Evolutionary conservation across 92 coral and sea anemone species (phyloP).

Genomic region (Paramuricea clavata): DNA sequence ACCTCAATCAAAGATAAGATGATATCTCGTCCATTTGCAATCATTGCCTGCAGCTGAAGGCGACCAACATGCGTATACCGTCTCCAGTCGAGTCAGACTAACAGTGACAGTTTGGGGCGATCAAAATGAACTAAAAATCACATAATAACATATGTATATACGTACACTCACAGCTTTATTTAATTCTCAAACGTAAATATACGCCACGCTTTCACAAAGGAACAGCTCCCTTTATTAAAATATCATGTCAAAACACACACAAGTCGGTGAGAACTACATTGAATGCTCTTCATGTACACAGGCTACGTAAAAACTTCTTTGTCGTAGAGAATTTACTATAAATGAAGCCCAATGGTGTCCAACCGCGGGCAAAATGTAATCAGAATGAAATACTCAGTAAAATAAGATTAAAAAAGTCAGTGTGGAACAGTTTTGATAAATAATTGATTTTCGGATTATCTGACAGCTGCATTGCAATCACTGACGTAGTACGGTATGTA

Average conservation of each 20-base stretch:
- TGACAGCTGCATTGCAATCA: conserved; percentile 13
- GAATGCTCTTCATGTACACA: background rate
- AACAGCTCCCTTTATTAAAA: background rate
- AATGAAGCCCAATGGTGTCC: background rate
- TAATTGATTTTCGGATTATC: conserved; percentile 20
- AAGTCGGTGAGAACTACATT: background rate
- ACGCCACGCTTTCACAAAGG: background rate
- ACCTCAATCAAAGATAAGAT: conserved; percentile 17
- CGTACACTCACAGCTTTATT: background rate
- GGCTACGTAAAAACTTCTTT: background rate
- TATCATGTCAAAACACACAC: background rate
- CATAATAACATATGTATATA: background rate
- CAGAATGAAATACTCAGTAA: conserved; percentile 4
- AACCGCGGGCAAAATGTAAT: background rate
- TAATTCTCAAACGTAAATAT: background rate
- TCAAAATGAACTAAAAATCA: conserved; percentile 15
- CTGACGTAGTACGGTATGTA: conserved; percentile 19
- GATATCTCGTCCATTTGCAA: conserved; percentile 8
- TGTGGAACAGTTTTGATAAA: conserved; percentile 16
- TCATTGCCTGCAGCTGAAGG: conserved; percentile 15
- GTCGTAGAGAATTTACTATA: background rate
- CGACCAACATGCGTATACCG: conserved; percentile 24
- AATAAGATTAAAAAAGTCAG: conserved; percentile 8
- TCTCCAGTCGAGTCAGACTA: conserved; percentile 4
- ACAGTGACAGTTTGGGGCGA: background rate